Base-by-base conservation (phyloP, 2,113 vertebrate species). In the Myrmecophaga tridactyla region DNA sequence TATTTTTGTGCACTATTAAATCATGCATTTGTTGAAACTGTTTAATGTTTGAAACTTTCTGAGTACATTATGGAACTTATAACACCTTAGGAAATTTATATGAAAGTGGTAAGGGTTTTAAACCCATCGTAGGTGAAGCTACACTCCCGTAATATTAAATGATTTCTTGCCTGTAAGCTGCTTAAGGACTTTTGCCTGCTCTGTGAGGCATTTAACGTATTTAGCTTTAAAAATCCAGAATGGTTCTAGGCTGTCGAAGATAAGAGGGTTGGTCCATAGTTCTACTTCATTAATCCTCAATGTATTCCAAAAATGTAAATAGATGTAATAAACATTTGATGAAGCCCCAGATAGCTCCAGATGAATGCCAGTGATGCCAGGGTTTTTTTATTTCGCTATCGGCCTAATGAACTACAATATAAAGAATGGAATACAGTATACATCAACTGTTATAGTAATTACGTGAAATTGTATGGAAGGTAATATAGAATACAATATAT, bases 331-430 rank as follows among this genome's bases (percentile, higher is more conserved):
- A 6, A 4, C 46, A 27, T 89, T 39, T 86, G 41, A 39, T 31
- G 15, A 83, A 73, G 17, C 48, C 27, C 20, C 7, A 23, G 7
- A 29, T 65, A 81, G 11, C 58, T 81, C 75, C 58, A 18, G n/a
- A 39, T 14, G 62, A 25, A 18, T 56, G 11, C 25, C 36, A 39
- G 1, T 23, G 18, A 82, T 53, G 2, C 56, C 10, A 6, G 1
- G 27, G 1, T 14, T 46, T n/a, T 69, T 51, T 75, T 41, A 23
- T 3, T 23, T 3, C 34, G 29, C 8, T 43, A 43, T 31, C 18
- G 29, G 29, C 41, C 12, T 51, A 11, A 15, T 23, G 72, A 12
- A 4, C 20, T 41, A 34, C 0, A 1, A 0, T 0, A 34, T 48
- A 78, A 88, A 25, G 11, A 48, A 43, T 23, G 78, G 34, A 25